These are phyloP conservation scores for Solen grandis DNA, from an alignment of 1,140 invertebrate genomes.

Conservation along the genomic window DNA sequence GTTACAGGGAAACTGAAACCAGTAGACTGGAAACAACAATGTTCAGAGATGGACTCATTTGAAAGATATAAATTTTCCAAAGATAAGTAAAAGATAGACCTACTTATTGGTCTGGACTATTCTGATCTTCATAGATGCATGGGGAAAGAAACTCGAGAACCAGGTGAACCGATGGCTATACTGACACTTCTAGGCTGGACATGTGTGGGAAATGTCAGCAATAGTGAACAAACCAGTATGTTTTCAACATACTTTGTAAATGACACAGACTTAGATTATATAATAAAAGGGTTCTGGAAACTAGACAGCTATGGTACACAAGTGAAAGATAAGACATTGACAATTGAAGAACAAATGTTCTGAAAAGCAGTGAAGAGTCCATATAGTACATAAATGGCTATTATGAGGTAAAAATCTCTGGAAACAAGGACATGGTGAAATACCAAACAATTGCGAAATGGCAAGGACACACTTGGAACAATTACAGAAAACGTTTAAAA, in stretches of 20 bases:
- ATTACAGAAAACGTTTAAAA: conserved; percentile 39
- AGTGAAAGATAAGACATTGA: not conserved
- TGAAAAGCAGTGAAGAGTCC: not conserved
- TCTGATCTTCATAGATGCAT: not conserved
- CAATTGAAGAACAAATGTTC: not conserved
- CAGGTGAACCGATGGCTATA: not conserved
- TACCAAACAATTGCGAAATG: conserved; percentile 54
- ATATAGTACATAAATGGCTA: not conserved
- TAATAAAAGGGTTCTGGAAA: too few species aligned
- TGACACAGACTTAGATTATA: not conserved
- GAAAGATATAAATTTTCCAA: not conserved
- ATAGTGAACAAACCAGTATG: not conserved
- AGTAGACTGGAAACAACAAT: not conserved
- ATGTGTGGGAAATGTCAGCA: not conserved
- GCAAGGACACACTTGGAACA: conserved; percentile 31
- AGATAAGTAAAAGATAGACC: not conserved
- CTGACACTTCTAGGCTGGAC: not conserved
- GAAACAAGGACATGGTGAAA: conserved; percentile 30
- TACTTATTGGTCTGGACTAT: not conserved
- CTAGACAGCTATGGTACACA: too few species aligned
- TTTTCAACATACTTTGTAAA: not conserved
- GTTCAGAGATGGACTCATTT: not conserved
- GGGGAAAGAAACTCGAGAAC: not conserved
- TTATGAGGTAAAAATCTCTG: conserved; percentile 57
- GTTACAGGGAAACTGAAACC: not conserved